These are phyloP conservation scores for Lasioglossum malachurum DNA, from an alignment of 2,888 invertebrate species.

Conservation along the genomic window DNA sequence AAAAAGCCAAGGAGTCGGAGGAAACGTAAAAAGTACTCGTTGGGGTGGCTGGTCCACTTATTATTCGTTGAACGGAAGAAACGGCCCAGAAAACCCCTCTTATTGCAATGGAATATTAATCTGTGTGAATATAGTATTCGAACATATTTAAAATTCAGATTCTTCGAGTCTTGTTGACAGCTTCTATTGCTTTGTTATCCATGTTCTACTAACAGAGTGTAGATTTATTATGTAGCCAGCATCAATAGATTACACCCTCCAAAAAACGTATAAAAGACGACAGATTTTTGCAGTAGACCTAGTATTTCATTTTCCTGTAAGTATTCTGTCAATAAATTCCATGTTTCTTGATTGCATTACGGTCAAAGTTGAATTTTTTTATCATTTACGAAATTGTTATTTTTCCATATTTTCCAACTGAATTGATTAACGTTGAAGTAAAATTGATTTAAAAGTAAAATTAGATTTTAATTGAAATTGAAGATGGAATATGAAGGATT, in stretches of 20 bases:
- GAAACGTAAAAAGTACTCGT: not conserved
- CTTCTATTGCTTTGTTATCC: not conserved
- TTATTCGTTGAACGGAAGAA: slow-evolving; percentile 6
- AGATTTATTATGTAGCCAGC: not conserved
- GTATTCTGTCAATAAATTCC: too few relatives aligned
- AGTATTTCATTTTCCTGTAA: not conserved
- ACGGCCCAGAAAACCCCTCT: not conserved
- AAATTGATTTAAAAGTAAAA: too few relatives aligned
- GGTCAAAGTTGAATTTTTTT: too few relatives aligned
- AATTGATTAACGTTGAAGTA: too few relatives aligned
- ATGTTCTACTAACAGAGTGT: not conserved
- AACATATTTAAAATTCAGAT: not conserved
- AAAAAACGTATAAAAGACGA: not conserved
- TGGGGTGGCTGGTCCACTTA: not conserved
- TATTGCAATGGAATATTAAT: slow-evolving; percentile 9
- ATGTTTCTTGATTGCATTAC: too few relatives aligned
- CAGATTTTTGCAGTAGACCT: not conserved
- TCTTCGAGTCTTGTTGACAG: not conserved
- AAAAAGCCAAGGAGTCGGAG: not conserved
- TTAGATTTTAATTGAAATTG: too few relatives aligned
- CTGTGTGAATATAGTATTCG: not conserved
- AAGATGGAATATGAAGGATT: too few relatives aligned
- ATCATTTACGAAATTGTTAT: too few relatives aligned
- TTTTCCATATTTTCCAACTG: too few relatives aligned
- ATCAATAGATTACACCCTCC: too few relatives aligned